Evolutionary conservation across 2,888 invertebrate species (phyloP), one percentile per base, ranked within the genome.

Genomic region (Orgyia antiqua): DNA sequence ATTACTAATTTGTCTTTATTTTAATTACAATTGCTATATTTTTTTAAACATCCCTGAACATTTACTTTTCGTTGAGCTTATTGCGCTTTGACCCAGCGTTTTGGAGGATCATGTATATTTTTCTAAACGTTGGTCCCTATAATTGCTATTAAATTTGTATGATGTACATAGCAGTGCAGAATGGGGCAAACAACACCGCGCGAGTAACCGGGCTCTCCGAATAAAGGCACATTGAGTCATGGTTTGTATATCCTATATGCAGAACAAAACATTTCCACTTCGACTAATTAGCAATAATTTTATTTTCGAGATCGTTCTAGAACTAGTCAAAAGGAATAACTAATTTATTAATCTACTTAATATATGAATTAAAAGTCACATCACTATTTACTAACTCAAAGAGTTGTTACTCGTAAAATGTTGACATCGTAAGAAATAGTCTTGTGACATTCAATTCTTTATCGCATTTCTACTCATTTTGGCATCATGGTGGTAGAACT

Each of bases 111-210:
- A 59, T 78, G 75, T 78, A 84, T 84, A 84, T 78, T 84, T 82
- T 68, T 83, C 82, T 83, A 86, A 84, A 84, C 75, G 68, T 86
- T 84, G 84, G 84, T 86, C 86, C 86, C 86, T 80, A 82, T 75
- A 70, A 75, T 84, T 82, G 75, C 80, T 83, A 84, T 84, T 80
- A 82, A 76, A 73, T 66, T 63, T 58, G 56, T 48, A 58, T 69
- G 67, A 69, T 58, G 61, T 66, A 53, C 60, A 56, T 58, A 57
- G 59, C 56, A 57, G 60, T 56, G 55, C 48, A 58, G 54, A 55
- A 58, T 42, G 62, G 68, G 68, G 62, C 64, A 43, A 51, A 51
- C 48, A 74, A 70, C 79, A 74, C 74, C 76, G 77, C 80, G 78
- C 75, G 73, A 56, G 41, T 51, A 48, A 70, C 68, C 63, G 70